Evolutionary conservation across 2,797 vertebrate genomes (phyloP).

Genomic region (Myotis findleyi): DNA sequence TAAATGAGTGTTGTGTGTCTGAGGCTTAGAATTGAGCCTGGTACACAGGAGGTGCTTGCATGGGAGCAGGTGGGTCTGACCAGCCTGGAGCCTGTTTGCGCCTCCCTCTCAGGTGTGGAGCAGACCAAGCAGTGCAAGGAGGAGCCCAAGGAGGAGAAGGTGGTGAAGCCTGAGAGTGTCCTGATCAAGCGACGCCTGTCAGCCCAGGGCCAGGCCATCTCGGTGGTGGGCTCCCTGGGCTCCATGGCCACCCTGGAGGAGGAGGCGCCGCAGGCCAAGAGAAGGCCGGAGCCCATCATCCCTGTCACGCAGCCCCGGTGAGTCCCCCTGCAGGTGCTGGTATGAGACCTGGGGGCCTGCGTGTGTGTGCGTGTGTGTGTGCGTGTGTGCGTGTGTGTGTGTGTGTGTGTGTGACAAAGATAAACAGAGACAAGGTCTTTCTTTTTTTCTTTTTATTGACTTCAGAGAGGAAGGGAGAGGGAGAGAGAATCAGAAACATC

Average conservation of each 20-base stretch:
- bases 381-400: too few relatives aligned
- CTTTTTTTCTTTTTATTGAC: neutral
- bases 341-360: neutral
- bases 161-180: constrained; percentile 86
- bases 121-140: constrained; percentile 92
- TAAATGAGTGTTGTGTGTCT: neutral
- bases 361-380: too few relatives aligned
- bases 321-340: constrained; percentile 64
- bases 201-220: constrained; percentile 93
- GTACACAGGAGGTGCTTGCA: rapidly evolving
- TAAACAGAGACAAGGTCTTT: neutral
- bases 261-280: constrained; percentile 88
- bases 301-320: constrained; percentile 93
- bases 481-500: too few relatives aligned
- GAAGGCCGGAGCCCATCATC: constrained; percentile 95
- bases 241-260: constrained; percentile 82
- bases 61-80: rapidly evolving
- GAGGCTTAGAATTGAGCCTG: neutral
- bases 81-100: rapidly evolving
- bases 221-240: constrained; percentile 92
- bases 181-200: constrained; percentile 93
- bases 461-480: too few relatives aligned
- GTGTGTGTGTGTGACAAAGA: neutral
- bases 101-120: constrained; percentile 90
- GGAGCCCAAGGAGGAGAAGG: constrained; percentile 88